Percentiles rank a stretch among this genome's conserved stretches.
Conservation (phyloP, 2,113 vertebrate genomes). For the Lycaon pictus region DNA sequence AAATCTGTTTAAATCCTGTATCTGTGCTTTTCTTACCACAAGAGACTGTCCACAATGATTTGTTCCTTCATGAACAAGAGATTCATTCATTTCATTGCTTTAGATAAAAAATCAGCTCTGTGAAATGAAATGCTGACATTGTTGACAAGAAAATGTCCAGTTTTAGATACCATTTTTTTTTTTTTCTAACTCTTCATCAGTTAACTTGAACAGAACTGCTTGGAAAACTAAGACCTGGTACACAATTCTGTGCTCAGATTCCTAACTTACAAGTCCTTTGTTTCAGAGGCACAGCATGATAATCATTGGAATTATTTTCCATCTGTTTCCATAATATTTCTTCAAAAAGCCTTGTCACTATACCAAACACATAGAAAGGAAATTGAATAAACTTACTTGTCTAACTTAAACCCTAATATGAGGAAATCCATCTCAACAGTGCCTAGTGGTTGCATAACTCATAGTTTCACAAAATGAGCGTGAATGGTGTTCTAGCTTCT, state of each 20-base stretch:
- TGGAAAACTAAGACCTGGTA: neutral
- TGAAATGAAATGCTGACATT: neutral
- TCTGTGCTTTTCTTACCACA: neutral
- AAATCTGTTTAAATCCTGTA: neutral
- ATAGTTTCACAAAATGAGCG: neutral
- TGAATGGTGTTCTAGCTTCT: neutral
- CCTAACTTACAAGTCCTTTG: neutral
- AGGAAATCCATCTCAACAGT: neutral
- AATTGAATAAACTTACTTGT: neutral
- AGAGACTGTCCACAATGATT: neutral
- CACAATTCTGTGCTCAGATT: neutral
- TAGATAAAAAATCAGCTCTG: neutral
- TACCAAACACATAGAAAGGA: neutral
- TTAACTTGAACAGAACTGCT: neutral
- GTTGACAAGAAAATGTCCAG: neutral
- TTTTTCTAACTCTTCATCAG: neutral
- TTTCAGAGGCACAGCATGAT: neutral
- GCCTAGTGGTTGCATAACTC: rapidly evolving
- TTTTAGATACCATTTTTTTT: neutral
- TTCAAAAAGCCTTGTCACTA: neutral
- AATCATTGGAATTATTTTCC: neutral
- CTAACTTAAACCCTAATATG: neutral
- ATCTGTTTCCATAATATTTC: neutral
- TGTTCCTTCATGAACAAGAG: neutral
- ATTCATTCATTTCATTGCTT: neutral